Evolutionary conservation across 2,888 invertebrate species (phyloP), one percentile per base, ranked within the genome.

Genomic region (Amorpha juglandis): DNA sequence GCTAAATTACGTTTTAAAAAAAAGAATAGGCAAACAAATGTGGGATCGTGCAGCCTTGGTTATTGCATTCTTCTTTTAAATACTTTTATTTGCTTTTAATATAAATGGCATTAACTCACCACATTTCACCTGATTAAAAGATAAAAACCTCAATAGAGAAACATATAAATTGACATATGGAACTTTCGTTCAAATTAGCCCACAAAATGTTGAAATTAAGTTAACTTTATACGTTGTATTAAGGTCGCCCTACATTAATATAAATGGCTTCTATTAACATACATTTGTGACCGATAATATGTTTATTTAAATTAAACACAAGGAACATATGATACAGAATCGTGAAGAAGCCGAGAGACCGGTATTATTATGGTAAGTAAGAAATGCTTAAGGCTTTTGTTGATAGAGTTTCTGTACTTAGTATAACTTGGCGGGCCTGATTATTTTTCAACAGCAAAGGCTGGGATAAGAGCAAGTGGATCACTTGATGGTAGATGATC

Each of bases 221-320:
- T 58, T 58, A 58, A 58, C 42, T 58, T 38, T 9, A 8, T 35
- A 19, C 7, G 55, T 55, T 58, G 19, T 19, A 42, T 65, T 66
- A 66, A 71, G 66, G 38, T 58, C 71, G 71, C 12, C 66, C 71
- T 69, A 74, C 65, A 48, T 71, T 62, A 68, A 62, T 74, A 63
- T 62, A 38, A 55, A 73, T 67, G 62, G 16, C 67, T 77, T 73
- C 75, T 71, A 71, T 63, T 63, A 76, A 76, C 76, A 35, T 11
- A 67, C 73, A 58, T 58, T 16, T 42, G 11, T 3, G 9, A 19
- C 38, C 42, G 16, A 58, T 38, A 19, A 38, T 21, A 19, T 11
- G 7, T 42, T 16, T n/a, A 12, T 21, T 19, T 50, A 50, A 50
- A 50, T 9, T 38, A 50, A 16, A 16, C 0, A 0, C 7, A 50